Evolutionary conservation across 2,888 invertebrate species (phyloP), one percentile per base, ranked within the genome.

Genomic region (Drosophila algonquin): DNA sequence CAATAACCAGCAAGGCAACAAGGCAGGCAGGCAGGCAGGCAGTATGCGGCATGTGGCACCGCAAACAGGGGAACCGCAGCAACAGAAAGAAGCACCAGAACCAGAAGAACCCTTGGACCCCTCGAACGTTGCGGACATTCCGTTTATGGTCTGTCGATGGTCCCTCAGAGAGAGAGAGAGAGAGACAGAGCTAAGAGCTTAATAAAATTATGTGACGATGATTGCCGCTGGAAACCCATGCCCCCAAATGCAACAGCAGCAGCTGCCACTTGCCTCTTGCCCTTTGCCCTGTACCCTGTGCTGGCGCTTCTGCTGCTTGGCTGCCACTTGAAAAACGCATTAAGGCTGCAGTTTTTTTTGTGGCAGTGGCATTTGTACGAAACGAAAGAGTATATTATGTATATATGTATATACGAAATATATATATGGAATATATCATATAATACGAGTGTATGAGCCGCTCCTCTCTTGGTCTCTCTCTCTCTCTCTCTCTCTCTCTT

Each of bases 131-230:
- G 40, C 40, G 40, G 40, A 40, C 40, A 64, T 47, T 63, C 35
- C 63, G 62, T 59, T 59, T 59, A 47, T 59, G 59, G 40, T 40
- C 18, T 63, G 18, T 27, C 53, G 40, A 16, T 18, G 16, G n/a
- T 44, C n/a, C 16, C 54, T 30, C 14, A 24, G 64, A 62, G 74
- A 63, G 81, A 77, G 76, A 62, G 70, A 60, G 73, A 60, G 81
- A 73, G 76, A 32, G 32, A 62, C 70, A 60, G 81, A 77, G 76
- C 76, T 85, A 72, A 79, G 74, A 78, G 81, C 76, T 83, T 85
- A 88, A 85, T 85, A 87, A 87, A 88, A 88, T 85, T 87, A 85
- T 86, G 88, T 86, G 88, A 83, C 86, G 83, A 86, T 88, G 83
- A 86, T 83, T 82, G 83, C 79, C 18, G 64, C 51, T 46, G 53